Percentiles rank a stretch among this genome's conserved stretches.
Evolutionary conservation across 2,113 vertebrate genomes (phyloP).

Genomic region (Hippocampus barbouri): DNA sequence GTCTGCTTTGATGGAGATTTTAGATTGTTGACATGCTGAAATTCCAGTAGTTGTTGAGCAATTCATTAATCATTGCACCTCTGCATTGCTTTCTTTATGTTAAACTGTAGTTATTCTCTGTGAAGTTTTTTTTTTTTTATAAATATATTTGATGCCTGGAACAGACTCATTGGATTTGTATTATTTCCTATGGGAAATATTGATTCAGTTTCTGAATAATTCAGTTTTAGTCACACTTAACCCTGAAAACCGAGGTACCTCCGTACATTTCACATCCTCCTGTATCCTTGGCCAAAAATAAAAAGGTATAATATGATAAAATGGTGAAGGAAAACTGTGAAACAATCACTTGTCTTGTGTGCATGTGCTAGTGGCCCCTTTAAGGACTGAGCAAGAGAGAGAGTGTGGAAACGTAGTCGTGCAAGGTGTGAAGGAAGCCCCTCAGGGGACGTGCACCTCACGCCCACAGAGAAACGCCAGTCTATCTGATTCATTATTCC

Average conservation of each 20-base stretch:
- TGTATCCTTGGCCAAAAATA: neutral
- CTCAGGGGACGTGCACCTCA: neutral
- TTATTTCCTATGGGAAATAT: neutral
- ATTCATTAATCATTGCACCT: too few relatives aligned
- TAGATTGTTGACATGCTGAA: too few relatives aligned
- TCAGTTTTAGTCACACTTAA: neutral
- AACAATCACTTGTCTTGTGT: neutral
- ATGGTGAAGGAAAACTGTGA: neutral
- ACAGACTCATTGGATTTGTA: neutral
- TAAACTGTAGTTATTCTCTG: too few relatives aligned
- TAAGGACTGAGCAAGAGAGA: neutral
- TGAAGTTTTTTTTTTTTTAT: neutral
- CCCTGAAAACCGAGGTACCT: neutral
- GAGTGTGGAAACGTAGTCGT: neutral
- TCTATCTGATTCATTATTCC: neutral
- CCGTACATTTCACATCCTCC: neutral
- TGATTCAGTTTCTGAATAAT: neutral
- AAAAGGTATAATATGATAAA: too few relatives aligned
- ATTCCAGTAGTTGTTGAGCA: too few relatives aligned
- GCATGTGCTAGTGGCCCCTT: neutral
- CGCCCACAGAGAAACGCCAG: neutral
- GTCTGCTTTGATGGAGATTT: too few relatives aligned
- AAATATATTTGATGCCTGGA: neutral
- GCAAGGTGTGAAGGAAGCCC: neutral
- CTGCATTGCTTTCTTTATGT: too few relatives aligned